Evolutionary conservation across 2,797 vertebrate species (phyloP).

Genomic region (Sebastes glaucus): DNA sequence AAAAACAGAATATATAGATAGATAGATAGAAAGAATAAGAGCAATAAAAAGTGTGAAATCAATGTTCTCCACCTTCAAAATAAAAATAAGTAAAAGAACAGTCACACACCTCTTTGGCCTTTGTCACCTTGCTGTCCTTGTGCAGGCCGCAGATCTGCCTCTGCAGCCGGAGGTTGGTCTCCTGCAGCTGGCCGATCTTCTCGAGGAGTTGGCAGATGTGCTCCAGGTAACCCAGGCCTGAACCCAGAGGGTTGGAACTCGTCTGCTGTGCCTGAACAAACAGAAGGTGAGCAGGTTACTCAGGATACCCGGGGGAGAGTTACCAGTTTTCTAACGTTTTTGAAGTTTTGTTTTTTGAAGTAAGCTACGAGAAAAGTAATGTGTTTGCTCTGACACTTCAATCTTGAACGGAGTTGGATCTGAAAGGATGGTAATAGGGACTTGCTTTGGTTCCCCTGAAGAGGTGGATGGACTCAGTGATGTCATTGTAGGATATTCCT

Average conservation of each 20-base stretch:
- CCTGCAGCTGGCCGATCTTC: slow-evolving; percentile 91
- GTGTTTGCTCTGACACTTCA: too few relatives aligned
- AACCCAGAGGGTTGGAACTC: slow-evolving; percentile 76
- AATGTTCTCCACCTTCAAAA: too few relatives aligned
- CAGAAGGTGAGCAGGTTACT: background rate
- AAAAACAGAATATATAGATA: background rate
- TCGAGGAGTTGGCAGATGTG: slow-evolving; percentile 92
- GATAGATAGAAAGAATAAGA: too few relatives aligned
- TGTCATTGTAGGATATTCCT: too few relatives aligned
- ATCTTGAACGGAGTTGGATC: too few relatives aligned
- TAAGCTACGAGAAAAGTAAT: too few relatives aligned
- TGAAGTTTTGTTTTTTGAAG: too few relatives aligned
- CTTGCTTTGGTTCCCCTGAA: too few relatives aligned
- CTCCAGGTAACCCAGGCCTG: slow-evolving; percentile 89
- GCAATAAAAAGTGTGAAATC: too few relatives aligned
- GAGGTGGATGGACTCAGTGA: too few relatives aligned
- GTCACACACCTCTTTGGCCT: slow-evolving; percentile 84
- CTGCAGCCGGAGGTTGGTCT: slow-evolving; percentile 87
- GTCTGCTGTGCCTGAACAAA: slow-evolving; percentile 80
- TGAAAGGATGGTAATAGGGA: too few relatives aligned
- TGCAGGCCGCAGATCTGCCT: slow-evolving; percentile 85
- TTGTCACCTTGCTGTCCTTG: slow-evolving; percentile 79
- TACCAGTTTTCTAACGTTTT: background rate
- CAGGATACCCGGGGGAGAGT: background rate
- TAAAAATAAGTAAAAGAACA: background rate